Base-by-base conservation (phyloP, 2,113 vertebrate species). In the Pandion haliaetus region DNA sequence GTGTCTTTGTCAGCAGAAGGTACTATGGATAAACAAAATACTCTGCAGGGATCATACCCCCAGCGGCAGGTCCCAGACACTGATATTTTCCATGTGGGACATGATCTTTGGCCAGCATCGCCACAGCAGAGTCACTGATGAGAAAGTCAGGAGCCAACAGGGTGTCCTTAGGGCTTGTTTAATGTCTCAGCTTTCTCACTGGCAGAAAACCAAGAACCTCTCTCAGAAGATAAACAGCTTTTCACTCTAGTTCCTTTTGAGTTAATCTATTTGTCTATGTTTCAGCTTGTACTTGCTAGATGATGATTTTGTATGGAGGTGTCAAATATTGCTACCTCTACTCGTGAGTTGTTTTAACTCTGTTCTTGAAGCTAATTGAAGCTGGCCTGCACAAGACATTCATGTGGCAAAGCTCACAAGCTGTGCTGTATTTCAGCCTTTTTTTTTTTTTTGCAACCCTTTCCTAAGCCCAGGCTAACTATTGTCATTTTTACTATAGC, bases 401-500 rank as follows among this genome's bases (percentile, higher is more conserved):
- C 1, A 24, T 5, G 23, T 14, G 44, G 32, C 32, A 87, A 77
- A 91, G 57, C 17, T 17, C 42, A 45, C 0, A 0, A 87, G 14
- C 26, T 20, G 5, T 1, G 1, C 36, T 32, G 7, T 87, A 45
- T 76, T 92, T 76, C 45, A 88, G 17, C 19, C 8, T 47, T 24
- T 6, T n/a, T 36, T 24, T 16, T 73, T 26, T 12, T 32, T 57
- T 24, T 17, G 0, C 1, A 40, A 23, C 10, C 12, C 8, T 73
- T 93, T 63, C 25, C 32, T 74, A 15, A 58, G 10, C 28, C 29
- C 25, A 84, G 38, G 14, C 23, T 80, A 65, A 21, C 23, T 25
- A 42, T 24, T 72, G 29, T 26, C 8, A 31, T 47, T 85, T 94
- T 76, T 62, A 50, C 23, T 63, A 8, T 7, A 47, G 29, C 40